Evolutionary conservation across 2,888 invertebrate genomes (phyloP).

Genomic region (Dichetophora obliterata): DNA sequence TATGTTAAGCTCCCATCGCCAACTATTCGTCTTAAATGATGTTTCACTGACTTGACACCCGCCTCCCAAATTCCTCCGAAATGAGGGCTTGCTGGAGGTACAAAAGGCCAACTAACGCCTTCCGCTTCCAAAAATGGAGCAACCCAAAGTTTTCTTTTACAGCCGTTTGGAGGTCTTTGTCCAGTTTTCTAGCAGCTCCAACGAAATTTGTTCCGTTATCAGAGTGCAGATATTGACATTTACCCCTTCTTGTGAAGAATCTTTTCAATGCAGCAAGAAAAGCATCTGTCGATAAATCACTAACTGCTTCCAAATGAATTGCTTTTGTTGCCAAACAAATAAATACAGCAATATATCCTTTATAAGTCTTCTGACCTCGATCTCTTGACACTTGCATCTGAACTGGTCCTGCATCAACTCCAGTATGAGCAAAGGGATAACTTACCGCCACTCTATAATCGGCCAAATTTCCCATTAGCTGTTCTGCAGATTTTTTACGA

Average conservation of each 20-base stretch:
- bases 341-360: conserved; percentile 44
- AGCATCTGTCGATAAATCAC: conserved; percentile 39
- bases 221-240: conserved; percentile 36
- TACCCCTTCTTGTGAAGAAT: conserved; percentile 40
- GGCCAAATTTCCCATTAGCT: too few species aligned
- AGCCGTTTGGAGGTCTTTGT: neutral
- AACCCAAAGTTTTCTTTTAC: neutral
- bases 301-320: conserved; percentile 40
- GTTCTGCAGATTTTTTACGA: too few species aligned
- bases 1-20: too few species aligned
- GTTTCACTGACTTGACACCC: too few species aligned
- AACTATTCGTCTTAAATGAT: too few species aligned
- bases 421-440: conserved; percentile 30
- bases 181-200: too few species aligned
- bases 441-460: too few species aligned
- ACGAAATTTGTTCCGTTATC: conserved; percentile 17
- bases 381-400: conserved; percentile 20
- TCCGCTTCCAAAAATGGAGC: neutral
- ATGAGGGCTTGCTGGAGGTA: conserved; percentile 23
- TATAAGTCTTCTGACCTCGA: too few species aligned
- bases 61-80: conserved; percentile 21
- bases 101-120: conserved; percentile 22
- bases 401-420: conserved; percentile 40
- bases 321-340: conserved; percentile 42
- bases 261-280: conserved; percentile 38